Base-by-base conservation (phyloP, 2,888 invertebrate species). In the Drosophila anceps region DNA sequence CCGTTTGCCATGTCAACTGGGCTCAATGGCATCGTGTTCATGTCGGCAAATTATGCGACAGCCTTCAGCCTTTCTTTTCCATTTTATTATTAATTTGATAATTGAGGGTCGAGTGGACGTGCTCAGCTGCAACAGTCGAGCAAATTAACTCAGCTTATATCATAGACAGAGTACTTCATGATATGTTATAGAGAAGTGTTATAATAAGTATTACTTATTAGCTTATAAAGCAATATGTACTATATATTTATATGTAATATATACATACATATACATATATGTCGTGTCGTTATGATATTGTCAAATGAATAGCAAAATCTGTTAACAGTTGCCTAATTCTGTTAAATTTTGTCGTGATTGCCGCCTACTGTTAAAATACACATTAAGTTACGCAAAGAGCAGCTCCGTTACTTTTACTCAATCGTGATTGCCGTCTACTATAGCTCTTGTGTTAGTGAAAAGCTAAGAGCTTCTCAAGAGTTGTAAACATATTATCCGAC, bases 31-130 rank as follows among this genome's bases (percentile, higher is more conserved):
- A 29, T 35, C 50, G 33, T 37, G 24, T 53, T 64, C 51, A 29
- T 69, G 59, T 68, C 69, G 83, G 74, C 69, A 77, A 81, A 81
- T 77, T 71, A 63, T 66, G 79, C 46, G 69, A 20, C 50, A 50
- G 65, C 41, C 39, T 69, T 53, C 61, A 68, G 31, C 20, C 5
- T 37, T 58, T 58, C n/a, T n/a, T 66, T 65, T 65, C 54, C 62
- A 73, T 79, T 75, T 84, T 65, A 76, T 62, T 68, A 68, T 74
- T 50, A 50, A 79, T 66, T 58, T 73, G 81, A 74, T 74, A 67
- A 79, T 81, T 50, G 48, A 48, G 44, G 44, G 24, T 24, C 43
- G 6, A 44, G 43, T 13, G 44, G 24, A 74, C 59, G 67, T 15
- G 13, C 18, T 3, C 27, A 48, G 31, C 31, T 18, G 18, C 31